Conservation (phyloP, 2,888 invertebrate genomes). For the Eudemis profundana region DNA sequence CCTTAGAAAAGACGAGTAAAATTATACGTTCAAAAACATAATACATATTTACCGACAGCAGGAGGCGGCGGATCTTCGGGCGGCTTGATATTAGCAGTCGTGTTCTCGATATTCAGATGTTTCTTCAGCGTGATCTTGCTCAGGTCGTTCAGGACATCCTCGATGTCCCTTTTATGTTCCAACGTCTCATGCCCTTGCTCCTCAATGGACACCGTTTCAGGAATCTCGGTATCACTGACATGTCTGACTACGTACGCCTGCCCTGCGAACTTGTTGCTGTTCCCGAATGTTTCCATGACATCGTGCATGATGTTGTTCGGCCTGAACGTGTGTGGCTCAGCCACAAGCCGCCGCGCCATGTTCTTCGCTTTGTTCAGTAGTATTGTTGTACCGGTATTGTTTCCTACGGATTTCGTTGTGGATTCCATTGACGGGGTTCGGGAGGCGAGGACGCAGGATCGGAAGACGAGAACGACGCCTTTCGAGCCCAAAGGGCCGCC, state of each 20-base stretch:
- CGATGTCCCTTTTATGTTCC: conserved; percentile 74
- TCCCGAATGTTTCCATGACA: conserved; percentile 80
- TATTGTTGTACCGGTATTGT: conserved; percentile 76
- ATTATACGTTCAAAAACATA: neutral
- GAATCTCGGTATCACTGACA: conserved; percentile 69
- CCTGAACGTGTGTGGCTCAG: conserved; percentile 74
- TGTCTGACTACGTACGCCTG: conserved; percentile 75
- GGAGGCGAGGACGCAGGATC: conserved; percentile 86
- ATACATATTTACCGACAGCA: conserved; percentile 58
- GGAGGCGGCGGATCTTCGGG: conserved; percentile 69
- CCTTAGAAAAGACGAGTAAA: too few relatives aligned
- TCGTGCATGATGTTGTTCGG: conserved; percentile 81
- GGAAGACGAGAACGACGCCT: conserved; percentile 88
- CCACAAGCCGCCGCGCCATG: conserved; percentile 76
- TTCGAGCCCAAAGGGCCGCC: conserved; percentile 87
- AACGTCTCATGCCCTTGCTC: conserved; percentile 70
- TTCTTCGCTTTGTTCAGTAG: conserved; percentile 78
- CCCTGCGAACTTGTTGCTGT: conserved; percentile 61
- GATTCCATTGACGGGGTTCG: conserved; percentile 77
- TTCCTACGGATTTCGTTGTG: conserved; percentile 72
- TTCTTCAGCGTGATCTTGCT: conserved; percentile 80
- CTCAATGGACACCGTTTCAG: conserved; percentile 61
- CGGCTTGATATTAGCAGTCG: conserved; percentile 78
- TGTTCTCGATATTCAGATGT: conserved; percentile 76
- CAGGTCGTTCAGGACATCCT: conserved; percentile 78